Evolutionary conservation across 2,797 vertebrate species (phyloP).

Genomic region (Falco columbarius): DNA sequence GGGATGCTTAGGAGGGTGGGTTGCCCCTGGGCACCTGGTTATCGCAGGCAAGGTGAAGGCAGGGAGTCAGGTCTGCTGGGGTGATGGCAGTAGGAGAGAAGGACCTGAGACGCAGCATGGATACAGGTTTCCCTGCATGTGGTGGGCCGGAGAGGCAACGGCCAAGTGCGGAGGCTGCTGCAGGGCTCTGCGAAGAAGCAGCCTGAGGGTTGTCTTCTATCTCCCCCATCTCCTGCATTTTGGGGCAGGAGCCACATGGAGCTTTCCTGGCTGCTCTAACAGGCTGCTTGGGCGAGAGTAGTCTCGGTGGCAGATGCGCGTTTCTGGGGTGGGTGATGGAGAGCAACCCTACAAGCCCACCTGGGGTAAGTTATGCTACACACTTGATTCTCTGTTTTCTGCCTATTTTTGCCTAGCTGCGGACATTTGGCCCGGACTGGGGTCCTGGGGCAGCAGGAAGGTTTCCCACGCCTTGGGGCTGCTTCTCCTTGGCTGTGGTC

Average conservation of each 20-base stretch:
- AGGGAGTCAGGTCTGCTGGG: not conserved
- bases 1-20: not conserved
- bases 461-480: not conserved
- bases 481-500: not conserved
- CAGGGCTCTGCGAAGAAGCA: not conserved
- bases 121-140: fast-evolving
- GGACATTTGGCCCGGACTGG: not conserved
- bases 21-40: fast-evolving
- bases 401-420: not conserved
- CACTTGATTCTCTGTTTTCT: not conserved
- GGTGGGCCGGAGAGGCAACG: too few relatives aligned
- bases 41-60: not conserved
- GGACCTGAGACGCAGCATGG: not conserved
- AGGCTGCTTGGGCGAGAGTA: not conserved
- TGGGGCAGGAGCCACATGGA: not conserved
- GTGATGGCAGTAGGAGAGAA: not conserved
- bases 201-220: not conserved
- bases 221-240: not conserved
- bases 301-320: not conserved
- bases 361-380: not conserved
- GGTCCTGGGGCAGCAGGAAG: not conserved
- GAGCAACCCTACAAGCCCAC: not conserved
- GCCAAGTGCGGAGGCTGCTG: not conserved
- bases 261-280: not conserved
- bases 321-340: not conserved